These are phyloP conservation scores for Diachrysia chrysitis DNA, from an alignment of 2,888 invertebrate genomes.

Conservation along the genomic window DNA sequence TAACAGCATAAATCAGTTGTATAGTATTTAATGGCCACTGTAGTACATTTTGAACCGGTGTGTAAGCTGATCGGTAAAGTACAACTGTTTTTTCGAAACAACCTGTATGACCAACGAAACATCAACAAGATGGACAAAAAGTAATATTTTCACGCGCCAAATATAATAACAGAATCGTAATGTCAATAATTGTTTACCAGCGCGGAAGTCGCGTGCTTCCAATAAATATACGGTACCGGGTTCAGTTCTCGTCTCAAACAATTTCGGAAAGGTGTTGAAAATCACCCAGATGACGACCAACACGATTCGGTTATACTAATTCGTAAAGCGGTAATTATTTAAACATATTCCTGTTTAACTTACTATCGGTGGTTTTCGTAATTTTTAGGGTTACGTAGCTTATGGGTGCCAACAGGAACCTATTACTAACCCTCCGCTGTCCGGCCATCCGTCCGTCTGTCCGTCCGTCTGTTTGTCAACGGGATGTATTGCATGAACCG, in stretches of 20 bases:
- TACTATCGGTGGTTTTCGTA: neutral
- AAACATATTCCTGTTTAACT: conserved; percentile 35
- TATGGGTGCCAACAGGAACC: no score
- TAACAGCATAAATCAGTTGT: no score
- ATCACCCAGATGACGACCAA: conserved; percentile 56
- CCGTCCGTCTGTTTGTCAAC: no score
- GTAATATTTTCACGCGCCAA: conserved; percentile 60
- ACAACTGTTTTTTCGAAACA: neutral
- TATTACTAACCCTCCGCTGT: no score
- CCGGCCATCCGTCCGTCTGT: no score
- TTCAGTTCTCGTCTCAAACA: conserved; percentile 64
- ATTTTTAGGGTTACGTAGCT: no score
- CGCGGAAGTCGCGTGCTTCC: conserved; percentile 79
- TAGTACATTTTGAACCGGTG: no score
- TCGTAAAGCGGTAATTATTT: conserved; percentile 53
- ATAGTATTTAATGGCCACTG: no score
- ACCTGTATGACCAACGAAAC: conserved; percentile 32
- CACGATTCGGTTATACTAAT: conserved; percentile 63
- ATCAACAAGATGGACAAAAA: conserved; percentile 25
- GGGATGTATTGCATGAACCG: no score
- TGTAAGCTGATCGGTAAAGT: no score
- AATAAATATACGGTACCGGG: conserved; percentile 64
- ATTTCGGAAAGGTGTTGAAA: conserved; percentile 58
- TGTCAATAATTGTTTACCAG: conserved; percentile 68
- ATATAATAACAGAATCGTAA: conserved; percentile 55